Base-by-base conservation (phyloP, 2,888 invertebrate genomes). In the Phaonia tiefii region DNA sequence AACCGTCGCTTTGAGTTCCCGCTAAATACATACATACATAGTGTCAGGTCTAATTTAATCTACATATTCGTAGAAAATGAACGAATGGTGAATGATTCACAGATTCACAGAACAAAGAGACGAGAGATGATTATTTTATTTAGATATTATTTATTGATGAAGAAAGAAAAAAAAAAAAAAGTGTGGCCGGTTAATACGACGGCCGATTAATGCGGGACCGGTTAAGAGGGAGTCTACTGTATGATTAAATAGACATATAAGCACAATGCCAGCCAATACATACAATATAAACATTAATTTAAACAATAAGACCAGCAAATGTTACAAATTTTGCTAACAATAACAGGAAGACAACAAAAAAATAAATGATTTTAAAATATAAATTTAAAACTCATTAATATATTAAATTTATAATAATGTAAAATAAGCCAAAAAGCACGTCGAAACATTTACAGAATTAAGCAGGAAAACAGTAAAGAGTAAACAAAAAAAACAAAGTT, bases 311-410 rank as follows among this genome's bases (percentile, higher is more conserved):
- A 3, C 15, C 49, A 51, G 25, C 10, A 56, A 49, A 56, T 44
- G 31, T 31, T 25, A 65, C 42, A 46, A 65, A 44, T n/a, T n/a
- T n/a, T n/a, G n/a, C n/a, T n/a, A 65, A 65, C 46, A 54, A 54
- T 25, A 54, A 5, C 25, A 54, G 1, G 22, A 54, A 22, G 22
- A 44, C 13, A 56, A 51, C 49, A 17, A 66, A 70, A 74, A 22
- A 8, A 60, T 54, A 69, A 72, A 69, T n/a, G 11, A 56, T 74
- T 42, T 22, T 78, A 11, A 15, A 75, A 46, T 7, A 44, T 76
- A 51, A 58, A 71, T 70, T 80, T 74, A 74, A 77, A 76, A 54
- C 65, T 74, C 77, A 80, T 80, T 77, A 80, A 80, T 80, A 80
- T 77, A 74, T 80, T 73, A 58, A 80, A 70, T 44, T 51, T 42